Base-by-base conservation (phyloP, 1,140 invertebrate genomes). In the Drosophila simulans region DNA sequence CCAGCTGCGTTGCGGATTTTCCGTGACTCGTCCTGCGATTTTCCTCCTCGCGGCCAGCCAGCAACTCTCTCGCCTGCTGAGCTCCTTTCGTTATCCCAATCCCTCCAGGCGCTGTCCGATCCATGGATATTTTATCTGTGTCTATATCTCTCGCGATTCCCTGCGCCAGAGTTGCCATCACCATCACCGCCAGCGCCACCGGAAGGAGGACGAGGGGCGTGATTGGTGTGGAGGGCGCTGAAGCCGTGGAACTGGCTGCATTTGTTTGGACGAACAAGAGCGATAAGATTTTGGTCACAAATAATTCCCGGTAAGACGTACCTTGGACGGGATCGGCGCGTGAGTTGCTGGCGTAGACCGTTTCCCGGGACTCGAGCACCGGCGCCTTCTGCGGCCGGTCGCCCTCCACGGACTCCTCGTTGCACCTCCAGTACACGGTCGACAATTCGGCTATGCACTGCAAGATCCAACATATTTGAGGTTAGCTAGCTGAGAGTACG, bases 371-470 rank as follows among this genome's bases (percentile, higher is more conserved):
- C 81, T 95, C 95, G 70, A 95, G 93, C 17, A 94, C 94, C 46
- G 95, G 94, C 45, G 94, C 94, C 84, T 94, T 94, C 76, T 94
- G 93, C 12, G 94, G 94, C 72, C 93, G 93, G 77, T 95, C 95
- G 42, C 95, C 94, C 90, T 95, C 94, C 52, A 96, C 95, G 84
- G 95, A 95, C 85, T 95, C 94, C 92, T 96, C 95, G 83, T 95
- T 95, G 85, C 94, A 95, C 91, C 95, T 93, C 94, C 95, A 96
- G 92, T 96, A 96, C 62, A 96, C 93, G 15, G 95, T 94, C 40
- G 94, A 95, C 80, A 96, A 94, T 40, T 94, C 95, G 10, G 95
- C 95, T 77, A 95, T 93, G 92, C 96, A 96, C 93, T 96, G 60
- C 25, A 80, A 70, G 39, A 25, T 48, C n/a, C 64, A 34, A 57